Evolutionary conservation across 2,113 vertebrate genomes (phyloP).

Genomic region (Tachuris rubrigastra): DNA sequence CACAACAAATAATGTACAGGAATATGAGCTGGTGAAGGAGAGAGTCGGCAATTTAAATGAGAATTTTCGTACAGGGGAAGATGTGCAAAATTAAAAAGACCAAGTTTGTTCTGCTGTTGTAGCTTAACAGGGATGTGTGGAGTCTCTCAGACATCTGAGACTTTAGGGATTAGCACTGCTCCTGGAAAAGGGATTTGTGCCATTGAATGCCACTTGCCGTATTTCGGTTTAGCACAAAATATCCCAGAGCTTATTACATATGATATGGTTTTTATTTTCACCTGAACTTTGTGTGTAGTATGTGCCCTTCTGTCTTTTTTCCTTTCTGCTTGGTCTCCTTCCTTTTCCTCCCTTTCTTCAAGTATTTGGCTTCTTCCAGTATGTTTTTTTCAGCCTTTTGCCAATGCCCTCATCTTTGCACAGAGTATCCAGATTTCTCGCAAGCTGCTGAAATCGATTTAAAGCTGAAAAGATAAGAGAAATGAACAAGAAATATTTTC

Average conservation of each 20-base stretch:
- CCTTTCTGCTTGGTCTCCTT: not conserved
- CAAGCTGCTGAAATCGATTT: not conserved
- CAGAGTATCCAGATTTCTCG: not conserved
- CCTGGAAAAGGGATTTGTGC: not conserved
- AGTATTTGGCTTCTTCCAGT: not conserved
- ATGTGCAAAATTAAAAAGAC: not conserved
- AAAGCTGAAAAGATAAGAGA: slow-evolving; percentile 6
- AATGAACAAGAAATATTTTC: not conserved
- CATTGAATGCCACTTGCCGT: not conserved
- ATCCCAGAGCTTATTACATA: not conserved
- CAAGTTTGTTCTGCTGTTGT: not conserved
- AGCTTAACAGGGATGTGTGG: not conserved
- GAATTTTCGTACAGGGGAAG: not conserved
- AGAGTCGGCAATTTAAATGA: slow-evolving; percentile 13
- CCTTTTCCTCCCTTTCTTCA: not conserved
- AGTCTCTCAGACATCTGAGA: not conserved
- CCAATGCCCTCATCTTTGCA: not conserved
- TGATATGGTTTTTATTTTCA: not conserved
- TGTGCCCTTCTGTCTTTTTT: not conserved
- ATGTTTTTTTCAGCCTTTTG: not conserved
- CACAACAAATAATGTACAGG: not conserved
- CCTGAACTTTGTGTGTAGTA: not conserved
- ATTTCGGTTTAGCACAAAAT: not conserved
- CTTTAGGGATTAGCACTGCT: not conserved
- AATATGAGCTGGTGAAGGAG: not conserved